Conservation (phyloP, 2,797 vertebrate genomes). For the Taenioides sp. region DNA sequence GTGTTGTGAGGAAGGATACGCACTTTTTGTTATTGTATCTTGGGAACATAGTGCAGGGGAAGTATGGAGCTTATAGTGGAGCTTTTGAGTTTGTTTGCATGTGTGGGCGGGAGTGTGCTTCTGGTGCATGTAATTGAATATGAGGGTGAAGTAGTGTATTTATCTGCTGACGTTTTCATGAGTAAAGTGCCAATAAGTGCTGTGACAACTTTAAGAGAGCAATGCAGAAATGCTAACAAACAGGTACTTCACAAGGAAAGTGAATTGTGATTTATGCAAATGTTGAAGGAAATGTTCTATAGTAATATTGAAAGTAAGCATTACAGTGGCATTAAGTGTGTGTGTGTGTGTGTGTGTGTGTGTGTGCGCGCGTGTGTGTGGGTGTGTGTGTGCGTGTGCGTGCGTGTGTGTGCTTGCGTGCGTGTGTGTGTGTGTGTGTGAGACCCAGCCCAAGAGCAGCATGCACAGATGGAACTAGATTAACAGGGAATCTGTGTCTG, state of each 20-base stretch:
- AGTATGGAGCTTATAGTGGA: neutral
- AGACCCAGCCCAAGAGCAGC: constrained; percentile 25
- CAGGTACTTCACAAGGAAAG: neutral
- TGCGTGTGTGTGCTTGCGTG: neutral
- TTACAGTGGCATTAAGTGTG: neutral
- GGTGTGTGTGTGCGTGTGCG: neutral
- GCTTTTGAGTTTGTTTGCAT: constrained; percentile 1
- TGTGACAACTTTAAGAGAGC: constrained; percentile 1
- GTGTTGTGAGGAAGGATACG: constrained; percentile 15
- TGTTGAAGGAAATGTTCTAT: neutral
- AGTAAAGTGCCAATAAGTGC: constrained; percentile 12
- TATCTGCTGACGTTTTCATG: constrained; percentile 4
- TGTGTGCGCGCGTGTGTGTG: neutral
- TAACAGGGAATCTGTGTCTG: constrained; percentile 28
- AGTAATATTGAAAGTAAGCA: constrained; percentile 3
- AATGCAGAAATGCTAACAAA: neutral
- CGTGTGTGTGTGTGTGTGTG: neutral
- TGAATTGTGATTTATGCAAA: neutral
- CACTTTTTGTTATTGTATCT: constrained; percentile 9
- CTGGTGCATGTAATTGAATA: constrained; percentile 3
- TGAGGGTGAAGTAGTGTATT: constrained; percentile 7
- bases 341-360: neutral
- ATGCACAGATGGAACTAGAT: constrained; percentile 52
- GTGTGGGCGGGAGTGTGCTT: neutral
- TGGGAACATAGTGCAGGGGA: constrained; percentile 1